These are phyloP conservation scores for Oreonectes daqikongensis DNA, from an alignment of 2,797 vertebrate genomes.

Conservation along the genomic window DNA sequence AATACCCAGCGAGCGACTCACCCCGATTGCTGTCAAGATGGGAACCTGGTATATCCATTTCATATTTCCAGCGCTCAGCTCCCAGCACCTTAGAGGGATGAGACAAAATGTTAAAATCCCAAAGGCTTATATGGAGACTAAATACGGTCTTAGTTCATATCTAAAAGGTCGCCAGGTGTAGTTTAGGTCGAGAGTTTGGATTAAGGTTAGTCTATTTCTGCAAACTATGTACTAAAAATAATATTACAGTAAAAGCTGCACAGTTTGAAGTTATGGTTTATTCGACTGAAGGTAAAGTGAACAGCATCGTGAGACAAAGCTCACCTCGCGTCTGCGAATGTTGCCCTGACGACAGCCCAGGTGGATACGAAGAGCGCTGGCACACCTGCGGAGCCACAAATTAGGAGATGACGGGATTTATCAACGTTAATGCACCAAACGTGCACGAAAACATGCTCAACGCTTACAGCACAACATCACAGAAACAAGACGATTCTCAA, in stretches of 20 bases:
- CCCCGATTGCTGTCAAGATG: conserved; percentile 85
- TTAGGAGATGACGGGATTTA: conserved; percentile 14
- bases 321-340: conserved; percentile 83
- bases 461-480: neutral
- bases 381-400: conserved; percentile 77
- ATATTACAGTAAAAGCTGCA: too few species aligned
- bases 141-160: neutral
- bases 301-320: conserved; percentile 28
- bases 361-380: conserved; percentile 83
- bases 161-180: neutral
- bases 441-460: conserved; percentile 22
- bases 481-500: neutral
- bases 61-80: conserved; percentile 85
- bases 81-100: conserved; percentile 85
- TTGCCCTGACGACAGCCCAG: conserved; percentile 84
- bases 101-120: conserved; percentile 16
- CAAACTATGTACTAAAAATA: too few species aligned
- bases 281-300: neutral
- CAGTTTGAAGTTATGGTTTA: too few species aligned
- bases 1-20: conserved; percentile 66
- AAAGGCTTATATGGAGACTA: neutral
- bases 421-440: conserved; percentile 18
- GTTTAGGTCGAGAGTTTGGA: neutral
- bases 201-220: neutral
- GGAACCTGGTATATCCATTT: conserved; percentile 92